Base-by-base conservation (phyloP, 2,797 vertebrate species). In the Lagodon rhomboides region DNA sequence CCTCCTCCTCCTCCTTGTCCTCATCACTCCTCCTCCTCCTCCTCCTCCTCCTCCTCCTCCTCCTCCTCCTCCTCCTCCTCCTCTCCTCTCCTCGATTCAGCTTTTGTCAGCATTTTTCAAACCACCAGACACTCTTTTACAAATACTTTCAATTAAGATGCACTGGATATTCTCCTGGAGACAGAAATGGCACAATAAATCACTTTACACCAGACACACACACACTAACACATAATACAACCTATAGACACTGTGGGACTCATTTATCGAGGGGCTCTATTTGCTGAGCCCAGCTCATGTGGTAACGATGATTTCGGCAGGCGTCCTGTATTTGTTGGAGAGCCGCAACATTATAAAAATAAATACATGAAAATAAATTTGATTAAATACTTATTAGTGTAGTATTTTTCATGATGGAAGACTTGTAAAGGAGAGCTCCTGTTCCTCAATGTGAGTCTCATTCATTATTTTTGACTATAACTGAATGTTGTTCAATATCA, bases 61-160 rank as follows among this genome's bases (percentile, higher is more conserved):
- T 34, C n/a, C 49, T 44, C 49, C 12, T 66, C 22, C 44, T 53
- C 0, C 38, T 51, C 4, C 3, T 67, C 34, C 16, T 22, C 12
- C 12, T 66, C 51, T 49, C 0, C 41, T 53, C 5, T 69, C 41
- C 16, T 22, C 3, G 12, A 44, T 43, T 66, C 0, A 23, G 66
- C 55, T 15, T 34, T 60, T 0, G 4, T 87, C 79, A 87, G 89
- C 83, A 73, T 47, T 73, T 73, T 85, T 67, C 13, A 70, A 70
- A 27, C 58, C 66, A 75, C 50, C 61, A 20, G 18, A 41, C 23
- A 56, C 61, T 68, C 71, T 73, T 79, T 44, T 55, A 84, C 58
- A 73, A 80, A 70, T 67, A 69, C 44, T 62, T 75, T 67, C 46
- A 79, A 83, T 89, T 69, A 83, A 67, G 43, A 78, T 68, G 60